Conservation (phyloP, 2,113 vertebrate genomes). For the Pachyramphus minor region DNA sequence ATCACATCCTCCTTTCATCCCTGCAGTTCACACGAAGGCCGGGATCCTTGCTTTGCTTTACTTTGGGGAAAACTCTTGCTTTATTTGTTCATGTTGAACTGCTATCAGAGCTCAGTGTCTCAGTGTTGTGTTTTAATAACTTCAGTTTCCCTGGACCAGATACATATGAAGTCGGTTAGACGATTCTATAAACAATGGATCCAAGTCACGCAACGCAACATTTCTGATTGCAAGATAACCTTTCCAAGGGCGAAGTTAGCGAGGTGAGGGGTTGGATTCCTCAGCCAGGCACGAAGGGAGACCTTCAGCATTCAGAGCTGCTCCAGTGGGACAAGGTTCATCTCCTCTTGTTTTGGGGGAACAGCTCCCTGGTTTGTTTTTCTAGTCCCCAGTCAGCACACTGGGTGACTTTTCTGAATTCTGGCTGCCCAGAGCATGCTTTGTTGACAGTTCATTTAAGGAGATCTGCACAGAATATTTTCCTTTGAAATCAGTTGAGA, state of each 20-base stretch:
- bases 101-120: constrained; percentile 73
- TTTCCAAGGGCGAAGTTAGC: constrained; percentile 19
- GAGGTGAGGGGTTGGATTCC: constrained; percentile 63
- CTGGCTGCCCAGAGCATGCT: background rate
- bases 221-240: constrained; percentile 75
- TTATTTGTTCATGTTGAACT: constrained; percentile 78
- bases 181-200: constrained; percentile 74
- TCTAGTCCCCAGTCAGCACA: background rate
- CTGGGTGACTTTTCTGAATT: constrained; percentile 28
- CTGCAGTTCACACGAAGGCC: constrained; percentile 69
- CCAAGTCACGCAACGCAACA: constrained; percentile 73
- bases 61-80: constrained; percentile 73
- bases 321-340: background rate
- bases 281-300: background rate
- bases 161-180: constrained; percentile 74
- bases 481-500: constrained; percentile 38
- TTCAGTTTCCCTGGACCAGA: constrained; percentile 74
- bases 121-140: constrained; percentile 77
- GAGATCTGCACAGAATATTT: constrained; percentile 38
- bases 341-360: constrained; percentile 16
- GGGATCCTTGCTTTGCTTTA: constrained; percentile 68
- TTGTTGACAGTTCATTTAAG: constrained; percentile 66
- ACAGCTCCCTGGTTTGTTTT: constrained; percentile 30
- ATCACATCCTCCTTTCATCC: constrained; percentile 75
- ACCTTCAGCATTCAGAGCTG: background rate